Percentiles rank a stretch among this genome's conserved stretches.
Conservation (phyloP, 2,797 vertebrate species). For the Rhyacichthys aspro region DNA sequence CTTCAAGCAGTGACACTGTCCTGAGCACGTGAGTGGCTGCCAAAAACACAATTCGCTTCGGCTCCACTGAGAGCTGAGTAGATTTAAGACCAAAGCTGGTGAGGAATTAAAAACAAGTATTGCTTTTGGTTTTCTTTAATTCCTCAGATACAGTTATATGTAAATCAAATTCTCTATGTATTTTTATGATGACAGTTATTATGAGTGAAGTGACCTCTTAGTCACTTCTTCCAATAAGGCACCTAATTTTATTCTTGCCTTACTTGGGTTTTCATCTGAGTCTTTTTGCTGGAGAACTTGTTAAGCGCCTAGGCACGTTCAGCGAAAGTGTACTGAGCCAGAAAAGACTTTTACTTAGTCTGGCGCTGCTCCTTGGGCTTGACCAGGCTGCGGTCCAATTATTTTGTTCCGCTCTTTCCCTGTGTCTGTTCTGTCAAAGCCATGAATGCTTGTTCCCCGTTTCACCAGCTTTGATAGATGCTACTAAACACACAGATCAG, state of each 20-base stretch:
- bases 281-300: constrained; percentile 37
- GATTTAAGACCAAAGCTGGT: constrained; percentile 22
- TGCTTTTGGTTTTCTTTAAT: constrained; percentile 3
- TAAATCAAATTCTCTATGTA: too few species aligned
- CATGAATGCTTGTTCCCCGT: neutral
- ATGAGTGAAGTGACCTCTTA: too few species aligned
- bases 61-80: constrained; percentile 17
- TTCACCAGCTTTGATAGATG: constrained; percentile 12
- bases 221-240: too few species aligned
- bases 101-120: constrained; percentile 8
- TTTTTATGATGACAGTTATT: too few species aligned
- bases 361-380: constrained; percentile 48
- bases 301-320: constrained; percentile 65
- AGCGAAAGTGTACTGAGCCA: constrained; percentile 57
- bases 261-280: constrained; percentile 31
- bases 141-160: too few species aligned
- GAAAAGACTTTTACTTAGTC: constrained; percentile 60
- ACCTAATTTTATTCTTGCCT: constrained; percentile 28
- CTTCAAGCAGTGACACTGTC: constrained; percentile 45
- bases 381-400: constrained; percentile 50
- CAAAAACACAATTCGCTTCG: constrained; percentile 32
- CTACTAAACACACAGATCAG: too few species aligned
- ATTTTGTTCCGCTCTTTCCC: constrained; percentile 22
- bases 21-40: constrained; percentile 28
- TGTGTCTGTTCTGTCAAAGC: neutral